Percentiles rank a stretch among this genome's conserved stretches.
phyloP scores from a whole-genome alignment of 2,113 vertebrate species.

The Hippocampus comes region DNA sequence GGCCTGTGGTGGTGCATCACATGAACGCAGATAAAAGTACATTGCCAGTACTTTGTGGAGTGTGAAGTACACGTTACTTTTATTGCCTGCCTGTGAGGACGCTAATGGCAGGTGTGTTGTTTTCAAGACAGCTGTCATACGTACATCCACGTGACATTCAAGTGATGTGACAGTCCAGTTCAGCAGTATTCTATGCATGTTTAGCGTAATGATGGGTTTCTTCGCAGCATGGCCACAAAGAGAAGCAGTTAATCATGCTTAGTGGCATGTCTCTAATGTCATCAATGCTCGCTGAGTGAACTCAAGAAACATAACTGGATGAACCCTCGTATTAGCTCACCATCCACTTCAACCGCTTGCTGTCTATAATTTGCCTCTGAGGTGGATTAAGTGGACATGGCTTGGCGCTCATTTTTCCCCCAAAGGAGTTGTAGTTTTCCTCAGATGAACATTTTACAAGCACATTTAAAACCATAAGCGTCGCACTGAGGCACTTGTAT shows the following conservation, averaged over 20 bases:
- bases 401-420: neutral
- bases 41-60: neutral
- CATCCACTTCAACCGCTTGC: constrained; percentile 19
- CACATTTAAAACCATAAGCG: neutral
- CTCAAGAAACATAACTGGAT: constrained; percentile 38
- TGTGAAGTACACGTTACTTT: neutral
- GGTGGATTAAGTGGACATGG: constrained; percentile 23
- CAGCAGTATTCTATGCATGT: constrained; percentile 38
- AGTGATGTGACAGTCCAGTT: neutral
- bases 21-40: neutral
- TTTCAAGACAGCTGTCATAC: neutral
- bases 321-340: constrained; percentile 19
- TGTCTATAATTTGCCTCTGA: constrained; percentile 27
- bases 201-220: constrained; percentile 3
- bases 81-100: neutral
- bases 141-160: neutral
- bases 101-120: constrained; percentile 15
- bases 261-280: constrained; percentile 51
- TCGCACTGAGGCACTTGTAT: neutral
- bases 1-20: neutral
- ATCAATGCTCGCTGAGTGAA: constrained; percentile 46
- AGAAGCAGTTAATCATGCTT: constrained; percentile 33
- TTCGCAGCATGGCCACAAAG: constrained; percentile 21
- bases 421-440: neutral
- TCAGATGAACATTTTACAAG: neutral